Evolutionary conservation across 2,888 invertebrate genomes (phyloP), one percentile per base, ranked within the genome.

Genomic region (Aphodius granarius): DNA sequence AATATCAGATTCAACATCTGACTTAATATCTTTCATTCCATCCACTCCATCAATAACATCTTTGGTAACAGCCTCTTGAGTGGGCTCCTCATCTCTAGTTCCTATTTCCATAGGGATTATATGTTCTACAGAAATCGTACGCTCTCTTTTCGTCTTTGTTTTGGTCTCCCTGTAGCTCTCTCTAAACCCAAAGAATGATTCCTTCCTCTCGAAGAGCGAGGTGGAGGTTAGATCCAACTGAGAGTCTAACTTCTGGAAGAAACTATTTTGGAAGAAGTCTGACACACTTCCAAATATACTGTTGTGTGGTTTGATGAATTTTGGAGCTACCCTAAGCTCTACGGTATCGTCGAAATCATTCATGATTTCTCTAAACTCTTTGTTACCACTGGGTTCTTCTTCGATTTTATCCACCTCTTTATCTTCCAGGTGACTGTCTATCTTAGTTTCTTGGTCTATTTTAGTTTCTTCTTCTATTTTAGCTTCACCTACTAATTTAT

Each of bases 151-250:
- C 3, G 65, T 13, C 9, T 9, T 62, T 62, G 9, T n/a, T 62
- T 62, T 65, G 65, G 65, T 68, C 21, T 68, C 68, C 22, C 21
- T 68, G n/a, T 13, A 68, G 5, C 20, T 68, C 66, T 66, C 66
- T 5, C 20, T 43, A 43, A 43, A 43, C 43, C 43, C 43, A 43
- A 43, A 43, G 43, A 43, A 43, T 6, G 43, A 43, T 3, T 43
- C 43, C 43, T 43, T 43, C 43, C 43, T 43, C 43, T 43, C 43
- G 43, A 43, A 43, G 43, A 43, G 43, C 43, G 43, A 43, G 43
- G 6, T 43, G 6, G 43, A 9, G 1, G 43, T 9, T 6, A 43
- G 2, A 13, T 43, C 43, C 6, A 43, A 9, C 13, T 43, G 43
- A 6, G 43, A 43, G 43, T 43, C 43, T 9, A 43, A 13, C 43